Percentiles rank a stretch among this genome's conserved stretches.
These are phyloP conservation scores for Coregonus ussuriensis DNA, from an alignment of 2,797 vertebrate genomes.

Conservation along the genomic window DNA sequence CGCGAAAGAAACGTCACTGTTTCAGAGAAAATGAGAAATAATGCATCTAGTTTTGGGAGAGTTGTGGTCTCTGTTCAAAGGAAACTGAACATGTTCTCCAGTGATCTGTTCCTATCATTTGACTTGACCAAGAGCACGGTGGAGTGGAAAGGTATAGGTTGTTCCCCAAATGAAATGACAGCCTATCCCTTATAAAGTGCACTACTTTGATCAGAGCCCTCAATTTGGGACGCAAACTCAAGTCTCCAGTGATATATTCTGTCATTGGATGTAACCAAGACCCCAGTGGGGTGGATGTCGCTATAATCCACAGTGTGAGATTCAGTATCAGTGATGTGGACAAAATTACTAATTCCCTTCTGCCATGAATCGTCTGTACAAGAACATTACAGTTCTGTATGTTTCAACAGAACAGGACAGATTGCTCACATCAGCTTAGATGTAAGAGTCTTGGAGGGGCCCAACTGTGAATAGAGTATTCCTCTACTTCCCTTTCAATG, in stretches of 20 bases:
- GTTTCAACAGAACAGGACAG: not conserved
- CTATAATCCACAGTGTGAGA: too few species aligned
- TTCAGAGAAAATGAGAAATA: slow-evolving; percentile 16
- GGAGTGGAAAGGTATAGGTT: too few species aligned
- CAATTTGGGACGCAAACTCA: too few species aligned
- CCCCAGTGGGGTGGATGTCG: not conserved
- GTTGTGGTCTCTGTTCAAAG: not conserved
- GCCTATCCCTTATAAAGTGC: too few species aligned
- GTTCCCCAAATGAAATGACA: too few species aligned
- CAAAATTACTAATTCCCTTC: too few species aligned
- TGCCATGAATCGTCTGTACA: not conserved
- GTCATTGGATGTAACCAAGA: not conserved
- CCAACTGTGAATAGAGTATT: not conserved
- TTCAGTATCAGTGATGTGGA: too few species aligned
- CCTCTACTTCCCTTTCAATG: not conserved
- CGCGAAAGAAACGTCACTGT: slow-evolving; percentile 6
- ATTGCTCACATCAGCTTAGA: not conserved
- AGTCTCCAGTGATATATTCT: too few species aligned
- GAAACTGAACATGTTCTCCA: not conserved
- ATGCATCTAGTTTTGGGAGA: slow-evolving; percentile 16
- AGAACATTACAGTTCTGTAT: not conserved
- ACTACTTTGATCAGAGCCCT: too few species aligned
- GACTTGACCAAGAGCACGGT: not conserved
- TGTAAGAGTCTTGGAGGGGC: not conserved
- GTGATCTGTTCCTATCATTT: not conserved